A percentile compares a stretch with the other conserved stretches of the same genome.
These are phyloP conservation scores for Trididemnum clinides DNA, from an alignment of 23 tunicate species.

Conservation along the genomic window DNA sequence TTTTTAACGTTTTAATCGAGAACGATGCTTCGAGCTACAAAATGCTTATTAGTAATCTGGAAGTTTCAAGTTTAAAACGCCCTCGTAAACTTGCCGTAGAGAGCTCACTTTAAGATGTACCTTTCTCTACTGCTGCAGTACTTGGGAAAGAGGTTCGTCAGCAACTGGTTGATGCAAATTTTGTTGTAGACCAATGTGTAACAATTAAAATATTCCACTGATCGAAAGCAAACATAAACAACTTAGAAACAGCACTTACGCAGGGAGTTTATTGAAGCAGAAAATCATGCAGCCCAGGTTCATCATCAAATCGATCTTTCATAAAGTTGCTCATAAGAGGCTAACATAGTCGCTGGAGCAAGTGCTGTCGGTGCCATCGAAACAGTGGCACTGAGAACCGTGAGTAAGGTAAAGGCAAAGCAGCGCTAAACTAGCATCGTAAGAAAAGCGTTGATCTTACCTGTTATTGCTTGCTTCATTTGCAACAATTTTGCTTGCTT, in stretches of 20 bases:
- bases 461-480: neutral
- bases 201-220: no score
- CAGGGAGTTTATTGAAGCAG: neutral
- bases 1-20: no score
- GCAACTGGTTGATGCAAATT: no score
- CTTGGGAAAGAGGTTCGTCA: no score
- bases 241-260: neutral
- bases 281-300: neutral
- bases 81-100: no score
- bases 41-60: no score
- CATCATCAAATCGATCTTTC: neutral
- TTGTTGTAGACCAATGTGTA: no score
- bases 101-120: no score
- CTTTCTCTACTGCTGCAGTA: no score
- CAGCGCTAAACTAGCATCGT: neutral
- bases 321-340: neutral
- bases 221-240: no score
- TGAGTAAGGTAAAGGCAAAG: neutral
- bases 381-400: neutral
- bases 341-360: neutral
- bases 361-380: neutral
- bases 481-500: neutral
- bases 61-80: no score
- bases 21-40: no score
- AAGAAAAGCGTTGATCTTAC: neutral